These are phyloP conservation scores for Anthoptus insignis DNA, from an alignment of 2,888 invertebrate species.

Conservation along the genomic window DNA sequence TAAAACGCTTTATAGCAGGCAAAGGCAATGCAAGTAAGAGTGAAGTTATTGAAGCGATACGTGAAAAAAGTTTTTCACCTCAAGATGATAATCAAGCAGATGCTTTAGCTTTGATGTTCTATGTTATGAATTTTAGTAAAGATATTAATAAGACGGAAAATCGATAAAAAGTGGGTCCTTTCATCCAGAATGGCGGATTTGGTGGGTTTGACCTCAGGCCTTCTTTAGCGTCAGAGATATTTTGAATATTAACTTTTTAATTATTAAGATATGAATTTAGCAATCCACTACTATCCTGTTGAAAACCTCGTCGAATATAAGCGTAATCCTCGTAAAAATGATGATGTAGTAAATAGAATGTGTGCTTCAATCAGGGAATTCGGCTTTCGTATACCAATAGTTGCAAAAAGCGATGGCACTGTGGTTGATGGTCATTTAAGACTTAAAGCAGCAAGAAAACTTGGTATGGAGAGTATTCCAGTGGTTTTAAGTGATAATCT, in stretches of 20 bases:
- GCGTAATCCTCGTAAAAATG: constrained; percentile 32
- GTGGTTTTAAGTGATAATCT: constrained; percentile 27
- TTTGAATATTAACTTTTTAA: constrained; percentile 32
- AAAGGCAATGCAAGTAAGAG: constrained; percentile 28
- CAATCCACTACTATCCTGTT: constrained; percentile 27
- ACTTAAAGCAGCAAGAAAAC: constrained; percentile 24
- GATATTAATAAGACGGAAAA: constrained; percentile 6
- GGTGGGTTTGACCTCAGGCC: constrained; percentile 1
- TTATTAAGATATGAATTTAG: constrained; percentile 30
- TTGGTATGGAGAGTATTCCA: constrained; percentile 30
- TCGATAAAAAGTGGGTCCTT: constrained; percentile 8
- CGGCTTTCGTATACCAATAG: constrained; percentile 29
- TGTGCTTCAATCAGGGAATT: constrained; percentile 29
- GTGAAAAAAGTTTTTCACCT: constrained; percentile 21
- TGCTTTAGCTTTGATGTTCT: constrained; percentile 30
- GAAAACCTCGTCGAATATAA: constrained; percentile 25
- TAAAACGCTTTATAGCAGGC: constrained; percentile 27
- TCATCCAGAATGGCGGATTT: constrained; percentile 5
- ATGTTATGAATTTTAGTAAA: constrained; percentile 26
- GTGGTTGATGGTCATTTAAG: constrained; percentile 25
- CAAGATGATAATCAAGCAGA: constrained; percentile 27
- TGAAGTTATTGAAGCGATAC: constrained; percentile 23
- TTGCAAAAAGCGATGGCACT: constrained; percentile 24
- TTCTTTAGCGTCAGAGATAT: constrained; percentile 23
- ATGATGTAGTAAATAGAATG: constrained; percentile 28